Evolutionary conservation across 2,797 vertebrate species (phyloP).

Genomic region (Hemibagrus guttatus): DNA sequence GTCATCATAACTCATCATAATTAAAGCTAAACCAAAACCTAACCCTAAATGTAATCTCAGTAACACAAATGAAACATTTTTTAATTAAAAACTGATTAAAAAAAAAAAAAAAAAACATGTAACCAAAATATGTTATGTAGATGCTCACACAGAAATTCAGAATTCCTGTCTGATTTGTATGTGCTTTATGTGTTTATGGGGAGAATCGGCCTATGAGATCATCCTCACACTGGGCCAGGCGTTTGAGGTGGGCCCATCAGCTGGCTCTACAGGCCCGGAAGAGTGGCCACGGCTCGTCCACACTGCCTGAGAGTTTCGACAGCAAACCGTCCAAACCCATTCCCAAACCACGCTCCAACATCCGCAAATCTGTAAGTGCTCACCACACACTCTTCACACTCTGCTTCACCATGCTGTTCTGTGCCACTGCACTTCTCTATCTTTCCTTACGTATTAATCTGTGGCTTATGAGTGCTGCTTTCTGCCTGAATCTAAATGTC

Average conservation of each 20-base stretch:
- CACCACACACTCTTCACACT: background rate
- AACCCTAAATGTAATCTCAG: background rate
- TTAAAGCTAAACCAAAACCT: background rate
- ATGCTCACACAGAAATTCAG: background rate
- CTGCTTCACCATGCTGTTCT: background rate
- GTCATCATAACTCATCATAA: background rate
- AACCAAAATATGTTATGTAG: background rate
- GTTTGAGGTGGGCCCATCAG: constrained; percentile 97
- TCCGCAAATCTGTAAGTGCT: constrained; percentile 94
- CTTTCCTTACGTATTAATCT: background rate
- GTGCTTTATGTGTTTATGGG: constrained; percentile 42
- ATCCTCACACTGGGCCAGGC: constrained; percentile 98
- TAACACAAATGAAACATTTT: background rate
- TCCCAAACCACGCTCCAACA: constrained; percentile 96
- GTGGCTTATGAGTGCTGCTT: constrained; percentile 7
- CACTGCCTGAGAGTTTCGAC: constrained; percentile 97
- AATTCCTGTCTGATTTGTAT: background rate
- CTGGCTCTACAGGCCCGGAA: constrained; percentile 95
- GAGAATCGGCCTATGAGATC: constrained; percentile 98
- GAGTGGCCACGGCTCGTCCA: constrained; percentile 94
- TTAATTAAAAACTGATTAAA: background rate
- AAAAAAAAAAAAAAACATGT: background rate
- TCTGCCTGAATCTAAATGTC: background rate
- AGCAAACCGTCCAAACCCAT: constrained; percentile 96
- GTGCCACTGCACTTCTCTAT: background rate